Evolutionary conservation across 2,888 invertebrate species (phyloP), one percentile per base, ranked within the genome.

Genomic region (Stenurella melanura): DNA sequence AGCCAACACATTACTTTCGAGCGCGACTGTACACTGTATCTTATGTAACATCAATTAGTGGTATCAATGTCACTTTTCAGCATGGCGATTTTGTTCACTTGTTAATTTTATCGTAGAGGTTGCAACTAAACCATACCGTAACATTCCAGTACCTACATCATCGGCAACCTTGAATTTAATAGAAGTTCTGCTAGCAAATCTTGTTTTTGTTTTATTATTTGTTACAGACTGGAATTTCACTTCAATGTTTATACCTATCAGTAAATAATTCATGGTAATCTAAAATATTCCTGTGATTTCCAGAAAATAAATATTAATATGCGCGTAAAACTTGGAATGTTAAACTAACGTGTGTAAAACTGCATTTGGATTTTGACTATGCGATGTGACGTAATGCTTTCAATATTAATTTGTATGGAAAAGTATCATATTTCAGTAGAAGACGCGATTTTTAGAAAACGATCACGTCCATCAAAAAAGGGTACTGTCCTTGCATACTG

Each of bases 161-260:
- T 50, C n/a, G 50, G n/a, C 50, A 50, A 50, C 50, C 50, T 50
- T 50, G 50, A 50, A 50, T 50, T 15, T n/a, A n/a, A 50, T n/a
- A 50, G n/a, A 50, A 50, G n/a, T 42, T 50, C 50, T 50, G 12
- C n/a, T 5, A 50, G 50, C 50, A 50, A 50, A 50, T 50, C 50
- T 50, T 50, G 50, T 50, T 50, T 50, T 50, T 50, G 12, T 42
- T 42, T 42, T 38, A 11, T 38, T 11, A 15, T 34, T 7, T 42
- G 12, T 50, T 17, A n/a, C n/a, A n/a, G n/a, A 50, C n/a, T n/a
- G 50, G 50, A 50, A 50, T 50, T 50, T 50, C 50, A 17, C 50
- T 50, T n/a, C 50, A 50, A 50, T 50, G n/a, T 50, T 50, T 50
- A 50, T 50, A 50, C 15, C 50, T 50, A 6, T 50, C n/a, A n/a